Percentiles rank a stretch among this genome's conserved stretches.
phyloP scores from a whole-genome alignment of 92 coral and sea anemone genomes.

The Siderastrea radians region DNA sequence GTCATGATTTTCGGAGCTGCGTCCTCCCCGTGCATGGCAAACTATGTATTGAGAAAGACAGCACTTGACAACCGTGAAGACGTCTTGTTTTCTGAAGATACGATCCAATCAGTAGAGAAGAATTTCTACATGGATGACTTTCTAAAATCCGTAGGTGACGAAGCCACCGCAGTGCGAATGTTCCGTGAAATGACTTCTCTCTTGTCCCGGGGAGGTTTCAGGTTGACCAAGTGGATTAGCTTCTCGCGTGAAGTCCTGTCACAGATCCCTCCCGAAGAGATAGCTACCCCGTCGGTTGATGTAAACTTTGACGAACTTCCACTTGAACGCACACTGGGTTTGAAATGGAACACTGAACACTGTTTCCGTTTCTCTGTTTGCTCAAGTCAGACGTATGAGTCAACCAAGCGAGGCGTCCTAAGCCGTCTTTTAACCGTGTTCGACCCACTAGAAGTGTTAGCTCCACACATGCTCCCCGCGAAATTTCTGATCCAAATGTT shows the following conservation, averaged over 20 bases:
- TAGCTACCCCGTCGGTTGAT: constrained; percentile 36
- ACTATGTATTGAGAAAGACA: constrained; percentile 74
- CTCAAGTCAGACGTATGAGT: constrained; percentile 30
- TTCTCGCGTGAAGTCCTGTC: constrained; percentile 37
- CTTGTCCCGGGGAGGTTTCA: constrained; percentile 47
- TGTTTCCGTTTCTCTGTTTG: constrained; percentile 48
- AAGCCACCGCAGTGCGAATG: constrained; percentile 50
- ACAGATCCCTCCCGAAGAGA: constrained; percentile 44
- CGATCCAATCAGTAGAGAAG: constrained; percentile 43
- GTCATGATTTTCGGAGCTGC: too few species aligned
- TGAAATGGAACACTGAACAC: constrained; percentile 76
- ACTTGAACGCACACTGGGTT: constrained; percentile 70
- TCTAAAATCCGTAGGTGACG: constrained; percentile 61
- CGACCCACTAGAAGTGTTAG: constrained; percentile 72
- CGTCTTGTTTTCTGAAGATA: constrained; percentile 40
- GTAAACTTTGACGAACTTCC: constrained; percentile 62
- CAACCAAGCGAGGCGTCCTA: constrained; percentile 52
- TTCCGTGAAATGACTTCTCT: constrained; percentile 3
- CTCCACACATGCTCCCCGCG: too few species aligned
- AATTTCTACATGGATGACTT: constrained; percentile 76
- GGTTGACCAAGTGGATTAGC: constrained; percentile 53
- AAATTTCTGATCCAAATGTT: constrained; percentile 58
- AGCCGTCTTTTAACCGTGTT: constrained; percentile 58
- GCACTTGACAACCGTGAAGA: constrained; percentile 65
- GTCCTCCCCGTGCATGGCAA: constrained; percentile 75